phyloP scores from a whole-genome alignment of 1,140 invertebrate genomes.

The Drosophila pectinifera region DNA sequence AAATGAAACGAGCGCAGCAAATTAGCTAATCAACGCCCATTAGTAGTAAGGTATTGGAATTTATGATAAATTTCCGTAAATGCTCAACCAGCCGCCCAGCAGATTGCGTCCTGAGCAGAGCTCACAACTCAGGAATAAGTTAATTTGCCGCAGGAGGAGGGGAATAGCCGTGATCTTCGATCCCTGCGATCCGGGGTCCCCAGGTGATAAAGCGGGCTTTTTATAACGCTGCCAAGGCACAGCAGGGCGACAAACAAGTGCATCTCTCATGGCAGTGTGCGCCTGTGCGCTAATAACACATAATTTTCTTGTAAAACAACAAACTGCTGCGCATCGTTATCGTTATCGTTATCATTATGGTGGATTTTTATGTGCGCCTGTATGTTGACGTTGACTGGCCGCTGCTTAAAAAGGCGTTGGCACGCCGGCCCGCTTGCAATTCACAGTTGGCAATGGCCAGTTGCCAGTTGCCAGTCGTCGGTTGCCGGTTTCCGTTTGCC shows the following conservation, averaged over 20 bases:
- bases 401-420: conserved; percentile 59
- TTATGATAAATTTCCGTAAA: conserved; percentile 83
- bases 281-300: conserved; percentile 70
- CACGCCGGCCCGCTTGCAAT: conserved; percentile 13
- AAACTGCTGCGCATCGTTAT: conserved; percentile 79
- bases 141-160: conserved; percentile 48
- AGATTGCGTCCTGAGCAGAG: conserved; percentile 61
- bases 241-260: conserved; percentile 76
- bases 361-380: conserved; percentile 77
- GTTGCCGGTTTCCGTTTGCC: conserved; percentile 1
- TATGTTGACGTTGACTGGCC: conserved; percentile 72
- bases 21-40: conserved; percentile 84
- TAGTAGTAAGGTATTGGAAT: conserved; percentile 77
- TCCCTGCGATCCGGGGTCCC: conserved; percentile 1
- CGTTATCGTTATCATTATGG: conserved; percentile 79
- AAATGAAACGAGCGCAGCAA: conserved; percentile 80
- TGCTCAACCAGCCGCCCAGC: conserved; percentile 20
- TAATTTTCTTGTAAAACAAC: conserved; percentile 83
- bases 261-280: conserved; percentile 31
- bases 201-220: conserved; percentile 74
- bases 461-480: not conserved
- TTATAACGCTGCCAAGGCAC: conserved; percentile 64
- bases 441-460: conserved; percentile 17
- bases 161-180: conserved; percentile 1
- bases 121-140: conserved; percentile 79